A percentile compares a stretch with the other conserved stretches of the same genome.
Evolutionary conservation across 2,888 invertebrate species (phyloP).

Genomic region (Eupithecia subfuscata): DNA sequence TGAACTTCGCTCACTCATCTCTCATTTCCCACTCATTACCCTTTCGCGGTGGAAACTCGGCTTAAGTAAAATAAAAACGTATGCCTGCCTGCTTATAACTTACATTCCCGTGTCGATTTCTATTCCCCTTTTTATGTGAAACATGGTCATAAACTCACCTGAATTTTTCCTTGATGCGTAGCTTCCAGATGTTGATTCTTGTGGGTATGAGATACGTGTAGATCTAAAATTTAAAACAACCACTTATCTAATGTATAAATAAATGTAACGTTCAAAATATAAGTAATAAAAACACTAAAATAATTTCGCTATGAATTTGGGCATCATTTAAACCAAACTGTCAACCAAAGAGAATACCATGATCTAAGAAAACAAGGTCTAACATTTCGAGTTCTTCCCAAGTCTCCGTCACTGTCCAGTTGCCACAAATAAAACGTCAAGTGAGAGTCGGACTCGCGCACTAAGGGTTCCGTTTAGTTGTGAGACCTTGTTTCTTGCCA

Average conservation of each 20-base stretch:
- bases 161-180: neutral
- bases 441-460: too few species aligned
- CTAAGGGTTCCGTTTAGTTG: too few species aligned
- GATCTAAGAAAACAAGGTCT: too few species aligned
- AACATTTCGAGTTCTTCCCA: too few species aligned
- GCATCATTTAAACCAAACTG: constrained; percentile 39
- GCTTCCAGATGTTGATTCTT: neutral
- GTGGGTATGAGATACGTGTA: neutral
- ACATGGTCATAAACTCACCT: neutral
- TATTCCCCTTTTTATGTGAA: neutral
- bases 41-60: too few species aligned
- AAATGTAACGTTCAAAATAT: neutral
- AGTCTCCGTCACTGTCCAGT: too few species aligned
- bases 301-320: constrained; percentile 47
- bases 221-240: neutral
- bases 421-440: too few species aligned
- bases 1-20: too few species aligned
- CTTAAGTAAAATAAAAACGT: too few species aligned
- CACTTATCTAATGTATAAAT: neutral
- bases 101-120: neutral
- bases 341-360: too few species aligned
- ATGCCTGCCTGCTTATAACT: neutral
- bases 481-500: too few species aligned
- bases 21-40: too few species aligned
- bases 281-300: constrained; percentile 39